phyloP scores from a whole-genome alignment of 2,888 invertebrate species.

The Dromius quadrimaculatus region DNA sequence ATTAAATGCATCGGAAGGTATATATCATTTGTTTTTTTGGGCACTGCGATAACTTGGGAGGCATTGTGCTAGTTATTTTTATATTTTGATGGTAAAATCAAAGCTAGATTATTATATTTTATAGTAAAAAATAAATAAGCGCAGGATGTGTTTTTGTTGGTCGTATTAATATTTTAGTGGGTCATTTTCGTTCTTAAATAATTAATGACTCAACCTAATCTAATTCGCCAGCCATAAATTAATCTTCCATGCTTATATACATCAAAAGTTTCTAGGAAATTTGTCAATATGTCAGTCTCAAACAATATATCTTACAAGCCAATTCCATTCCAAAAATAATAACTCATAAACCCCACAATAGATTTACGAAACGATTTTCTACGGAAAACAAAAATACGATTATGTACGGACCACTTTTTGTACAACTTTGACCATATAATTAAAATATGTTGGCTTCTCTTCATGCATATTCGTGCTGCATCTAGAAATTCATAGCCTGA shows the following conservation, averaged over 20 bases:
- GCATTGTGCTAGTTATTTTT: background rate
- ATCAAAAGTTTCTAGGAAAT: constrained; percentile 14
- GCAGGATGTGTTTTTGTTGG: too few relatives aligned
- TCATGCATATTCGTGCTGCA: too few relatives aligned
- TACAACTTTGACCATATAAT: too few relatives aligned
- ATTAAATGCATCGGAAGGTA: too few relatives aligned
- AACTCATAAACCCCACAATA: background rate
- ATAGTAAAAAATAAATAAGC: too few relatives aligned
- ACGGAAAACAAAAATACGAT: background rate
- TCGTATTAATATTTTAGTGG: too few relatives aligned
- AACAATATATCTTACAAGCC: constrained; percentile 13
- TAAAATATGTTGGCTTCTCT: too few relatives aligned
- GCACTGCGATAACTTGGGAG: background rate
- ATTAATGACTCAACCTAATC: too few relatives aligned
- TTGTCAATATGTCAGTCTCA: constrained; percentile 9
- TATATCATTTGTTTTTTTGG: background rate
- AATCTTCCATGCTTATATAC: background rate
- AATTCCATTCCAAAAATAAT: constrained; percentile 1
- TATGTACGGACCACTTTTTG: too few relatives aligned
- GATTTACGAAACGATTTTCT: constrained; percentile 16
- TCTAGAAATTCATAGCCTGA: too few relatives aligned
- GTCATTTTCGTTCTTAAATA: too few relatives aligned
- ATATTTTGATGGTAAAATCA: background rate
- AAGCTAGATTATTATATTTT: constrained; percentile 6
- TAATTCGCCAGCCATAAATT: too few relatives aligned